These are phyloP conservation scores for Pantherophis vulpinus DNA, from an alignment of 2,797 vertebrate genomes.

Conservation along the genomic window DNA sequence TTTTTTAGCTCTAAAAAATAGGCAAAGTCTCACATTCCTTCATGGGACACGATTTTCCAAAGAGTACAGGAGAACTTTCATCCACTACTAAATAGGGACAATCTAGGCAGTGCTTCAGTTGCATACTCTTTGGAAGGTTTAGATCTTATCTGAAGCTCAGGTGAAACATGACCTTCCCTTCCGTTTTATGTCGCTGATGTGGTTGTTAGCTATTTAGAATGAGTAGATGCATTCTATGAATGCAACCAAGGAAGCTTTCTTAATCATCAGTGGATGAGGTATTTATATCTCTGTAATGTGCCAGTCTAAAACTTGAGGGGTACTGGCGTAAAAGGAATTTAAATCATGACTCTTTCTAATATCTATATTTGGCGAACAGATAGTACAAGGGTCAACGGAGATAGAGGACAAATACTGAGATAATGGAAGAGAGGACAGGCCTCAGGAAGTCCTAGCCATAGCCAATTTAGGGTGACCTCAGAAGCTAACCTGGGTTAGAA, in stretches of 20 bases:
- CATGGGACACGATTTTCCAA: not conserved
- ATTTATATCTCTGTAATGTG: slow-evolving; percentile 6
- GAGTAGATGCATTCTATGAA: not conserved
- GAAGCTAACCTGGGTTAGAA: not conserved
- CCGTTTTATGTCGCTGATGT: not conserved
- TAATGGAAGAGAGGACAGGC: not conserved
- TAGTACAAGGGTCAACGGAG: not conserved
- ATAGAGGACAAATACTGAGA: not conserved
- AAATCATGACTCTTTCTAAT: not conserved
- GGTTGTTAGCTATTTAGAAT: slow-evolving; percentile 4
- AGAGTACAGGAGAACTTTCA: not conserved
- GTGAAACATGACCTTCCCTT: not conserved
- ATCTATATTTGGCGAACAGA: not conserved
- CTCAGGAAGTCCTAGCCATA: not conserved
- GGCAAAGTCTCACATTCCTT: not conserved
- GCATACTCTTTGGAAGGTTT: not conserved
- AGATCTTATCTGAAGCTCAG: not conserved
- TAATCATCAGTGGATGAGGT: not conserved
- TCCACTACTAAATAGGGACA: not conserved
- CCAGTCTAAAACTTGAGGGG: not conserved
- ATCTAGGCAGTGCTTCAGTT: not conserved
- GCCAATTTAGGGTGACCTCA: not conserved
- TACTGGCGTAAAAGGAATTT: slow-evolving; percentile 5
- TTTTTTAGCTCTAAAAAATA: not conserved
- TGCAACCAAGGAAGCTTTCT: not conserved